These are phyloP conservation scores for Brachyptera risi DNA, from an alignment of 2,888 invertebrate species.

Conservation along the genomic window DNA sequence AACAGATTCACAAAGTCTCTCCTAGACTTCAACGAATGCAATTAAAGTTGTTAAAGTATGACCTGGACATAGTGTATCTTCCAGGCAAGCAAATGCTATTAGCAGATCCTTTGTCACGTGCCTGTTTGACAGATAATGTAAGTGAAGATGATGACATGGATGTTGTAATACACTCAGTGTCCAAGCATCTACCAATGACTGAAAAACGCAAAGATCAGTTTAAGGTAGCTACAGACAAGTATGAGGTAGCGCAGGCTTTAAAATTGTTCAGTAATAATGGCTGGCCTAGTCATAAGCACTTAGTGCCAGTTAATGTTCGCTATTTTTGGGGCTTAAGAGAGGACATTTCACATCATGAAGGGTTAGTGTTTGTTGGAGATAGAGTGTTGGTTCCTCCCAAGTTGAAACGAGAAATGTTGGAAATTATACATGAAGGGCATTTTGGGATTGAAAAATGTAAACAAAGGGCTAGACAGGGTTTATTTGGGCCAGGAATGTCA, in stretches of 20 bases:
- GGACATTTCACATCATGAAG: not conserved
- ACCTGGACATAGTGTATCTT: not conserved
- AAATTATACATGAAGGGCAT: slow-evolving; percentile 14
- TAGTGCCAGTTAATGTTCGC: not conserved
- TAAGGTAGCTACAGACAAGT: not conserved
- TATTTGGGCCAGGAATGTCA: slow-evolving; percentile 23
- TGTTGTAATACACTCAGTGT: not conserved
- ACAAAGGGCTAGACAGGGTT: not conserved
- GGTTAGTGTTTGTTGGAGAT: slow-evolving; percentile 7
- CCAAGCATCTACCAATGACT: not conserved
- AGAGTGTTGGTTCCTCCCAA: slow-evolving; percentile 6
- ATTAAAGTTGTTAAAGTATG: not conserved
- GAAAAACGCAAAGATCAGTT: not conserved
- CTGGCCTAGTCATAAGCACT: not conserved
- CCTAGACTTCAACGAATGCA: not conserved
- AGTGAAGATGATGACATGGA: not conserved
- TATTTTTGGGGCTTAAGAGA: slow-evolving; percentile 5
- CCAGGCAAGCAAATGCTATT: not conserved
- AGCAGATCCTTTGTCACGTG: not conserved
- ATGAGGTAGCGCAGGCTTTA: not conserved
- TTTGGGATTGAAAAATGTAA: slow-evolving; percentile 15
- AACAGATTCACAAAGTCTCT: slow-evolving; percentile 6
- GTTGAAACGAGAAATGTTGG: slow-evolving; percentile 1
- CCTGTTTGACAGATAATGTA: not conserved
- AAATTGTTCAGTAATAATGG: not conserved